Evolutionary conservation across 2,113 vertebrate genomes (phyloP), one percentile per base, ranked within the genome.

Genomic region (Athene noctua): DNA sequence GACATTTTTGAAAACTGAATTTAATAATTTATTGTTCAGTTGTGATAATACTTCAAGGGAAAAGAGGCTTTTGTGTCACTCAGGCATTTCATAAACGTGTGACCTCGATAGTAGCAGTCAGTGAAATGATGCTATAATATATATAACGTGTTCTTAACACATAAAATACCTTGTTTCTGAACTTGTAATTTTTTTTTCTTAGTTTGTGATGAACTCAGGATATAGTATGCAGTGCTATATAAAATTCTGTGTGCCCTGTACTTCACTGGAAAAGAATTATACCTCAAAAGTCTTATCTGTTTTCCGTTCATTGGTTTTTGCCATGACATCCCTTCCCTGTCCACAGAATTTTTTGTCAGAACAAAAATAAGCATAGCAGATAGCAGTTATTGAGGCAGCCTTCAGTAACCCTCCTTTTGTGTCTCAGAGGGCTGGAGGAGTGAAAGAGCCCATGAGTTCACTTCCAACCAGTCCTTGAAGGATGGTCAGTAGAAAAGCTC

Each of bases 321-420:
- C 52, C 17, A 58, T 55, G 29, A 9, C 5, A 21, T 21, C 12
- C 14, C 4, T 63, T 11, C 8, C 11, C 11, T 88, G 79, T 30
- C 22, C 30, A 12, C 25, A 32, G 6, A 22, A 15, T 21, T 61
- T 55, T 42, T 16, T 18, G 7, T 46, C 11, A 5, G 55, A 40
- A 9, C 14, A 9, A 65, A 63, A 36, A 0, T 11, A 42, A 29
- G 11, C 0, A 0, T 7, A 44, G 47, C 38, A 86, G 52, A 51
- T 0, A 19, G 47, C 47, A 55, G 29, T 1, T 67, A 44, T 14
- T 0, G 1, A 15, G 44, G 52, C 51, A 91, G 38, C 10, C 36
- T 27, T 55, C 22, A n/a, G 21, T 6, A 62, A 29, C 46, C 14
- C 22, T 51, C n/a, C 22, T n/a, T 11, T 21, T 5, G 1, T 0